A percentile compares a stretch with the other conserved stretches of the same genome.
phyloP scores from a whole-genome alignment of 64 coral and sea anemone species.

The Stichodactyla helianthus region DNA sequence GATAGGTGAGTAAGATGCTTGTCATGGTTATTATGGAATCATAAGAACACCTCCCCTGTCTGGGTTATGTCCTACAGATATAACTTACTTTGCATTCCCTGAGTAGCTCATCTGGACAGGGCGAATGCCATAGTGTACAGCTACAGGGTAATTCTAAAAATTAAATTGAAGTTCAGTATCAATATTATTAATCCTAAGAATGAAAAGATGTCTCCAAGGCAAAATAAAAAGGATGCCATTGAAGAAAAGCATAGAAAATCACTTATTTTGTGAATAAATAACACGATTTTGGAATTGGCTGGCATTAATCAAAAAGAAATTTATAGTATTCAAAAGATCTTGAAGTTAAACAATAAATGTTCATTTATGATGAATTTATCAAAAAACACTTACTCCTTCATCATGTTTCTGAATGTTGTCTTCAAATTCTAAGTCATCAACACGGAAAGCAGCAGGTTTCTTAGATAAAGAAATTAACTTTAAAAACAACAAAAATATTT shows the following conservation, averaged over 20 bases:
- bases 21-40: too few species aligned
- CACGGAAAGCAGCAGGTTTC: slow-evolving; percentile 78
- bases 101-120: slow-evolving; percentile 90
- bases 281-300: too few species aligned
- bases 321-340: too few species aligned
- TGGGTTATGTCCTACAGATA: too few species aligned
- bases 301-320: too few species aligned
- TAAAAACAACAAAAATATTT: background rate
- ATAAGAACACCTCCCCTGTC: too few species aligned
- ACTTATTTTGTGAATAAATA: too few species aligned
- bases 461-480: slow-evolving; percentile 3
- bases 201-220: too few species aligned
- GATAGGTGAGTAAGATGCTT: too few species aligned
- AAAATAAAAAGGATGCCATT: too few species aligned
- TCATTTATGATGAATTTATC: background rate
- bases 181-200: background rate
- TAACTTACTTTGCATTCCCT: slow-evolving; percentile 83
- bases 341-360: background rate
- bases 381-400: slow-evolving; percentile 2
- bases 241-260: too few species aligned
- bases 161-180: background rate
- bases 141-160: slow-evolving; percentile 57
- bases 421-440: slow-evolving; percentile 65
- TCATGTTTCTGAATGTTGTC: background rate
- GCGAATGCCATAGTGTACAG: slow-evolving; percentile 84